Conservation (phyloP, 2,888 invertebrate species). For the Rhogogaster chlorosoma region DNA sequence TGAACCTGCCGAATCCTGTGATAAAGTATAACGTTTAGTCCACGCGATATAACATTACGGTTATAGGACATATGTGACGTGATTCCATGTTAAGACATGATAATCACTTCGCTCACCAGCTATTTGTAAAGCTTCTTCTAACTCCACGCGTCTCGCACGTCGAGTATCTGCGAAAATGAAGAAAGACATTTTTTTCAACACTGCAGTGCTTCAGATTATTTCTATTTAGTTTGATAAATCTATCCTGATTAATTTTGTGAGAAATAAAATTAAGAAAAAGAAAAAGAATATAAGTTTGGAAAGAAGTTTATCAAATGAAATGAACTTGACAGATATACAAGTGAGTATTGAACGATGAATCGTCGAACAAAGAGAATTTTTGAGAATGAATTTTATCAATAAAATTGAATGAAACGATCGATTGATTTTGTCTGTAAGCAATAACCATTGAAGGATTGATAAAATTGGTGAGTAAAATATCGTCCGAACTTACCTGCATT, state of each 20-base stretch:
- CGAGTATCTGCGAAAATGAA: slow-evolving; percentile 8
- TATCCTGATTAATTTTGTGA: no score
- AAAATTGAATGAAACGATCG: not conserved
- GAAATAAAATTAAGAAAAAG: no score
- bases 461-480: no score
- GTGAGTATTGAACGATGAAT: not conserved
- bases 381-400: not conserved
- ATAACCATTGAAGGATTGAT: not conserved
- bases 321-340: not conserved
- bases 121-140: slow-evolving; percentile 34
- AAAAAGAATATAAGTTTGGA: no score
- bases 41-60: not conserved
- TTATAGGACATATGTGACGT: not conserved
- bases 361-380: not conserved
- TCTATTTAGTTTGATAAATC: not conserved
- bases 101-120: not conserved
- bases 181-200: not conserved
- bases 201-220: not conserved
- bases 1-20: slow-evolving; percentile 80
- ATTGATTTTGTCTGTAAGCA: not conserved
- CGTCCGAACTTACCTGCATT: slow-evolving; percentile 5
- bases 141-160: slow-evolving; percentile 32
- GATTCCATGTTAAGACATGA: not conserved
- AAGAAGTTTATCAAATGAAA: not conserved
- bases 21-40: not conserved